These are phyloP conservation scores for Daphoenositta chrysoptera DNA, from an alignment of 2,113 vertebrate genomes.

Conservation along the genomic window DNA sequence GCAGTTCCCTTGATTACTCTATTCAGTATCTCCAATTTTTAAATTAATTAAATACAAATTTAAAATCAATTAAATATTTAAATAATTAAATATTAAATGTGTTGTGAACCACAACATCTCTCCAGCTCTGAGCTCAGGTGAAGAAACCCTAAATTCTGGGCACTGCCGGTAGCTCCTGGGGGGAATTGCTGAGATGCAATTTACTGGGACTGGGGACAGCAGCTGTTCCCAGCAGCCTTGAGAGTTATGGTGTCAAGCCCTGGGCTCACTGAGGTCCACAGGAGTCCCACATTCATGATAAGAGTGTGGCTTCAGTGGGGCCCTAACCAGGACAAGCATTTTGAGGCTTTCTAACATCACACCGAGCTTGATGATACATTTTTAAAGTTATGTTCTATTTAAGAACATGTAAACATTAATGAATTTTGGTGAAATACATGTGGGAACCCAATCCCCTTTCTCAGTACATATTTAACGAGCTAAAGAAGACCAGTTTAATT, in stretches of 20 bases:
- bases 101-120: neutral
- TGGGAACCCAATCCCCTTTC: neutral
- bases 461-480: neutral
- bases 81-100: too few relatives aligned
- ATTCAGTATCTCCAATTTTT: neutral
- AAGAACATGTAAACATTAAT: neutral
- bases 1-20: neutral
- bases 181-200: neutral
- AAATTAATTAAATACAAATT: neutral
- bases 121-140: neutral
- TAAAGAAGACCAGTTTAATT: neutral
- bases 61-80: neutral
- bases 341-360: neutral
- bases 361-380: neutral
- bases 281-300: neutral
- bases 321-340: neutral
- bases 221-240: neutral
- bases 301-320: neutral
- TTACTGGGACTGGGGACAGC: neutral
- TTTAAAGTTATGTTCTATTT: neutral
- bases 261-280: neutral
- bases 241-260: neutral
- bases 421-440: neutral
- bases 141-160: neutral
- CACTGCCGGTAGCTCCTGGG: neutral